phyloP scores from a whole-genome alignment of 2,113 vertebrate genomes.

The Catharus minimus region DNA sequence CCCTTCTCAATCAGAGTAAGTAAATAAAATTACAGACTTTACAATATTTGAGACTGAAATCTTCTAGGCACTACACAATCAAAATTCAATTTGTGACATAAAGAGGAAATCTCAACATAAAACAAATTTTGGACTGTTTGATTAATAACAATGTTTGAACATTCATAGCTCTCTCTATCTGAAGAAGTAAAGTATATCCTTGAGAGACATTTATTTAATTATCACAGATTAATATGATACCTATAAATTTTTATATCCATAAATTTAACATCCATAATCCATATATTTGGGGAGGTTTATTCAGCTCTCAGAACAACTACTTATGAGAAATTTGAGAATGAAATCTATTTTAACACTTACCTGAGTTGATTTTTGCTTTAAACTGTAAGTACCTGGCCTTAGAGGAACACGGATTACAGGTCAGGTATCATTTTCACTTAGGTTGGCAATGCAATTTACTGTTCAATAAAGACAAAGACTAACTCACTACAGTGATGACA shows the following conservation, averaged over 20 bases:
- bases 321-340: neutral
- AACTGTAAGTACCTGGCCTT: neutral
- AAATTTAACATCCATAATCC: too few relatives aligned
- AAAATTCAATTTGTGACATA: neutral
- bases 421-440: neutral
- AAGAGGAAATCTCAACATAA: neutral
- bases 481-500: neutral
- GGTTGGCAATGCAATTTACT: neutral
- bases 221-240: neutral
- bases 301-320: neutral
- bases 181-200: neutral
- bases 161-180: neutral
- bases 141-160: neutral
- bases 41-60: neutral
- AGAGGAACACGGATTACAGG: neutral
- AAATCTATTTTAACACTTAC: neutral
- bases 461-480: neutral
- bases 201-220: neutral
- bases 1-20: neutral
- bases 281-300: neutral
- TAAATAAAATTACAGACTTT: neutral
- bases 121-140: neutral
- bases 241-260: neutral
- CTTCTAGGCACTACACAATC: neutral
- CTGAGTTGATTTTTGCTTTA: neutral